These are phyloP conservation scores for Euzophera pinguis DNA, from an alignment of 2,888 invertebrate species.

Conservation along the genomic window DNA sequence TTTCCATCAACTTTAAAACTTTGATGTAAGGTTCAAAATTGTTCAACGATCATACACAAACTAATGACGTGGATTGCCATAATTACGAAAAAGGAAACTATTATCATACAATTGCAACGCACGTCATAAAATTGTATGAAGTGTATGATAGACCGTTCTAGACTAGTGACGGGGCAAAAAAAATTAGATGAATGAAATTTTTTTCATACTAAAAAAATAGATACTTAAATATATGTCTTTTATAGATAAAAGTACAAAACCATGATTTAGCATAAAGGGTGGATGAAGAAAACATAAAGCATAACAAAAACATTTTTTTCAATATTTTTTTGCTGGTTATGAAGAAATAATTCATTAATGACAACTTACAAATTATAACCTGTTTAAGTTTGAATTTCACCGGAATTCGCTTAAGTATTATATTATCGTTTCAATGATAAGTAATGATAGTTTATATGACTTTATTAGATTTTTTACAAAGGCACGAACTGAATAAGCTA, in stretches of 20 bases:
- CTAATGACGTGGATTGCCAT: conserved; percentile 62
- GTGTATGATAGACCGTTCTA: conserved; percentile 5
- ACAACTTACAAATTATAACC: too few species aligned
- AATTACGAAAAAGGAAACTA: conserved; percentile 60
- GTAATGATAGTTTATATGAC: conserved; percentile 8
- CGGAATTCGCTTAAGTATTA: not conserved
- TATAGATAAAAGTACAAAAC: too few species aligned
- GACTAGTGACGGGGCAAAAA: conserved; percentile 19
- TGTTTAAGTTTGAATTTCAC: not conserved
- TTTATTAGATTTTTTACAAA: conserved; percentile 1
- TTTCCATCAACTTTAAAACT: not conserved
- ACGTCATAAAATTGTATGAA: conserved; percentile 43
- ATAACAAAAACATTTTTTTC: too few species aligned
- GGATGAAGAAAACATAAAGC: too few species aligned
- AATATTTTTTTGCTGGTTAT: too few species aligned
- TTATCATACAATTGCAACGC: conserved; percentile 72
- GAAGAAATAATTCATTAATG: too few species aligned
- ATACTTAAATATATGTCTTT: too few species aligned
- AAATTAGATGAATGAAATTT: too few species aligned
- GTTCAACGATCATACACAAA: conserved; percentile 15
- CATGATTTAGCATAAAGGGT: too few species aligned
- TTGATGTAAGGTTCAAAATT: conserved; percentile 22
- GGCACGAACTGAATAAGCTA: not conserved
- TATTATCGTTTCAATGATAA: conserved; percentile 17
- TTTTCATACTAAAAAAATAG: too few species aligned